Evolutionary conservation across 1,140 invertebrate genomes (phyloP).

Genomic region (Brachionus asplanchnoidis): DNA sequence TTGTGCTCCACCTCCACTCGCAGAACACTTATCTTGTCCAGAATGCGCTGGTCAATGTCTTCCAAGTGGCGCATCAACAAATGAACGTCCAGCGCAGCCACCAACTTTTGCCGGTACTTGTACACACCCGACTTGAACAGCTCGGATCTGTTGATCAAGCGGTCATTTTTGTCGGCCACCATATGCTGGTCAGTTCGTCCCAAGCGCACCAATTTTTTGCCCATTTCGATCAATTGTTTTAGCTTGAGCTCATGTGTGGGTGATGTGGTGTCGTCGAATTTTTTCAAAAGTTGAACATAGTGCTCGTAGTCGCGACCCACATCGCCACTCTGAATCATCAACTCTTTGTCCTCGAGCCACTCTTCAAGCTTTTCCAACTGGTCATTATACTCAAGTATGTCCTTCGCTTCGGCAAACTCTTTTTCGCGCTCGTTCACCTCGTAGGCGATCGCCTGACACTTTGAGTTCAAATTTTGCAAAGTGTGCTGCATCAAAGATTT

Average conservation of each 20-base stretch:
- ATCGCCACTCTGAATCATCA: conserved; percentile 83
- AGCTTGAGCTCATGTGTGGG: conserved; percentile 83
- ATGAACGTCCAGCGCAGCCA: conserved; percentile 82
- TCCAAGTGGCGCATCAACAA: conserved; percentile 50
- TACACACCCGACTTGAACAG: not conserved
- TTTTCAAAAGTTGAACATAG: conserved; percentile 90
- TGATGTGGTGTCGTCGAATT: conserved; percentile 84
- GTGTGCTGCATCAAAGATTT: not conserved
- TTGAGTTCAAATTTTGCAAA: conserved; percentile 2
- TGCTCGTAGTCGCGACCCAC: conserved; percentile 97
- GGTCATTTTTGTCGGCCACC: conserved; percentile 71
- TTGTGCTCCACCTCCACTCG: not conserved
- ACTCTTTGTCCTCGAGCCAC: conserved; percentile 99
- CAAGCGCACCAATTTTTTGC: conserved; percentile 83
- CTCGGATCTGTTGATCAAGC: conserved; percentile 57
- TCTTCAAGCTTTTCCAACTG: conserved; percentile 94
- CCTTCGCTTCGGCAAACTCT: conserved; percentile 90
- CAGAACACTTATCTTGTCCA: conserved; percentile 24
- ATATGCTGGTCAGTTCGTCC: conserved; percentile 69
- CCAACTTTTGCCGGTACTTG: conserved; percentile 64
- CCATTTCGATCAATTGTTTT: conserved; percentile 74
- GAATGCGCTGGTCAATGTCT: conserved; percentile 3
- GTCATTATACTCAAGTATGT: conserved; percentile 93
- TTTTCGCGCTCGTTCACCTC: conserved; percentile 64
- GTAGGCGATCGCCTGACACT: conserved; percentile 4